A percentile compares a stretch with the other conserved stretches of the same genome.
Evolutionary conservation across 2,888 invertebrate genomes (phyloP).

Genomic region (Orthosia cruda): DNA sequence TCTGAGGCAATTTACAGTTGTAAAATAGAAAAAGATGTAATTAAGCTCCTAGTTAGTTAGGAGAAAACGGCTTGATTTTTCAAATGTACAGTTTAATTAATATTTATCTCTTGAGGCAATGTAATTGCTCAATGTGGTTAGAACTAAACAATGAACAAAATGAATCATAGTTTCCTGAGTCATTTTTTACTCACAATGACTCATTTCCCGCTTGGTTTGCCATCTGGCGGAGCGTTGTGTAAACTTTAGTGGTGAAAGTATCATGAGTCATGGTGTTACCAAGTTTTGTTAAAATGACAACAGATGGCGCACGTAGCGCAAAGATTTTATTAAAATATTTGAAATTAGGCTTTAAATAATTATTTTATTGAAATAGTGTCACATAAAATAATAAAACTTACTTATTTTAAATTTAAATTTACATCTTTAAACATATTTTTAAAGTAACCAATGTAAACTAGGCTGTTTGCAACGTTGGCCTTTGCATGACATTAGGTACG

Average conservation of each 20-base stretch:
- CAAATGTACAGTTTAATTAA: constrained; percentile 10
- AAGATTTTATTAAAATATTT: neutral
- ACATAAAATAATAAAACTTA: accelerated
- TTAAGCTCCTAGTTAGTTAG: too few species aligned
- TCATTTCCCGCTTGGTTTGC: constrained; percentile 31
- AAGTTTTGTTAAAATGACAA: neutral
- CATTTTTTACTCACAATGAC: constrained; percentile 24
- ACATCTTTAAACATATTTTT: neutral
- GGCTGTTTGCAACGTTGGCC: constrained; percentile 70
- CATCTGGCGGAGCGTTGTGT: constrained; percentile 34
- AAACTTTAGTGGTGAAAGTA: constrained; percentile 42
- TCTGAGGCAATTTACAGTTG: too few species aligned
- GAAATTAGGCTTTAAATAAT: neutral
- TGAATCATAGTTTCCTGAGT: constrained; percentile 53
- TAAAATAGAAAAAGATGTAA: too few species aligned
- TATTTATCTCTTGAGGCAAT: constrained; percentile 19
- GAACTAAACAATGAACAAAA: constrained; percentile 35
- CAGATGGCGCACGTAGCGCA: constrained; percentile 30
- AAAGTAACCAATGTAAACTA: constrained; percentile 19
- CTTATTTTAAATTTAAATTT: too few species aligned
- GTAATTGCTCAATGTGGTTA: constrained; percentile 38
- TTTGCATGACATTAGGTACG: constrained; percentile 73
- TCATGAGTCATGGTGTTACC: constrained; percentile 20
- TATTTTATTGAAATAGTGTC: neutral
- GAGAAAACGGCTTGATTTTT: neutral